Percentiles rank a stretch among this genome's conserved stretches.
phyloP scores from a whole-genome alignment of 2,888 invertebrate species.

The Tinea pellionella region DNA sequence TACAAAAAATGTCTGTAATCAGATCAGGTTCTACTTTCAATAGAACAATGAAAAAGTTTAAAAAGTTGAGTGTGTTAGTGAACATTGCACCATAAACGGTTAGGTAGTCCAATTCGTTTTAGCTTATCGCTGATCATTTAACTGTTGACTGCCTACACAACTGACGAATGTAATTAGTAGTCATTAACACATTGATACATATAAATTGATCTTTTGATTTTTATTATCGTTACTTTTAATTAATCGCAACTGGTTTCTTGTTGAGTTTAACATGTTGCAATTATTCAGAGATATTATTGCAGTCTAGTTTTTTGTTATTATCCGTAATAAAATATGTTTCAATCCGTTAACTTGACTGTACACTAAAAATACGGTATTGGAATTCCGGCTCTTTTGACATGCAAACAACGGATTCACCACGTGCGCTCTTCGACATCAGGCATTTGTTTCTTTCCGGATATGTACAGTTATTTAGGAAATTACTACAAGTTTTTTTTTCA shows the following conservation, averaged over 20 bases:
- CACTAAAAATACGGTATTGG: neutral
- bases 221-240: neutral
- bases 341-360: neutral
- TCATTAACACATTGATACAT: conserved; percentile 39
- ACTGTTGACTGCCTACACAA: conserved; percentile 6
- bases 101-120: neutral
- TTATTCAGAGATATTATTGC: neutral
- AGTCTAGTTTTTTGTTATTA: too few species aligned
- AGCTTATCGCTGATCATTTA: conserved; percentile 1
- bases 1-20: neutral
- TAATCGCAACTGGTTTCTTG: neutral
- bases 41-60: too few species aligned
- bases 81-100: neutral
- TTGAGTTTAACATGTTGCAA: neutral
- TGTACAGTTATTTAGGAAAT: conserved; percentile 15
- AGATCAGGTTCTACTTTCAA: too few species aligned
- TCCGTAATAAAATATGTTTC: too few species aligned
- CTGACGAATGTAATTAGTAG: conserved; percentile 37
- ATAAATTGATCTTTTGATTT: conserved; percentile 27
- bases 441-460: conserved; percentile 11
- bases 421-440: neutral
- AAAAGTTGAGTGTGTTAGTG: too few species aligned
- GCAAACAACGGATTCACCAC: conserved; percentile 16
- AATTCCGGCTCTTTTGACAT: conserved; percentile 14
- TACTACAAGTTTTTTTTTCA: conserved; percentile 14